These are phyloP conservation scores for Epinephelus moara DNA, from an alignment of 2,113 vertebrate genomes.

Conservation along the genomic window DNA sequence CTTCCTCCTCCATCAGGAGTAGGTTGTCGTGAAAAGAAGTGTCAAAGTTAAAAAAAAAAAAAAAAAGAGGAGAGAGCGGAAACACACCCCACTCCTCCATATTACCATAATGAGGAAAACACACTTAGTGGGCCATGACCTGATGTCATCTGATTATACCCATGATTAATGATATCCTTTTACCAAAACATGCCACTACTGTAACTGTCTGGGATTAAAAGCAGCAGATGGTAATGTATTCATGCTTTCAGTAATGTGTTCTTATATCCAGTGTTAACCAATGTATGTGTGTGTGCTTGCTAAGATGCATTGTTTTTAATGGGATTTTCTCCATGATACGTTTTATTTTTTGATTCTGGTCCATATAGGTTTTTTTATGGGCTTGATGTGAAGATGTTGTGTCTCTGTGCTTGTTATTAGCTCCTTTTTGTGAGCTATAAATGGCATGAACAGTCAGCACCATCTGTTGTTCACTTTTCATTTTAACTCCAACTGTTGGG, in stretches of 20 bases:
- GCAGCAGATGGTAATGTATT: conserved; percentile 81
- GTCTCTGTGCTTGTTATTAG: conserved; percentile 13
- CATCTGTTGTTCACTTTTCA: conserved; percentile 43
- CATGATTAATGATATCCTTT: conserved; percentile 99
- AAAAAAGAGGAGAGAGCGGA: conserved; percentile 58
- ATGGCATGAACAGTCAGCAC: conserved; percentile 15
- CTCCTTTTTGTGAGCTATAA: conserved; percentile 25
- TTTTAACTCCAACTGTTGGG: conserved; percentile 6
- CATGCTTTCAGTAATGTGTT: conserved; percentile 62
- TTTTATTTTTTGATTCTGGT: conserved; percentile 21
- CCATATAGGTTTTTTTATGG: conserved; percentile 16
- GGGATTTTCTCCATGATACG: neutral
- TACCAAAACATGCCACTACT: conserved; percentile 87
- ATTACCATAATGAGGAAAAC: conserved; percentile 99
- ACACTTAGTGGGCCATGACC: conserved; percentile 95
- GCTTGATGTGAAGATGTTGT: conserved; percentile 14
- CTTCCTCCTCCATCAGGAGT: conserved; percentile 66
- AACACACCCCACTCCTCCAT: conserved; percentile 90
- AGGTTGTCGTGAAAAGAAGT: conserved; percentile 84
- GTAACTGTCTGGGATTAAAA: conserved; percentile 84
- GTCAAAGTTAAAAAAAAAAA: conserved; percentile 77
- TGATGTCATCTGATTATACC: conserved; percentile 98
- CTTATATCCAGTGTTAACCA: conserved; percentile 55
- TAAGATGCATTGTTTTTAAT: conserved; percentile 34
- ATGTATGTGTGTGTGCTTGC: conserved; percentile 31